phyloP scores from a whole-genome alignment of 2,797 vertebrate genomes.

The Simalia tracyae region DNA sequence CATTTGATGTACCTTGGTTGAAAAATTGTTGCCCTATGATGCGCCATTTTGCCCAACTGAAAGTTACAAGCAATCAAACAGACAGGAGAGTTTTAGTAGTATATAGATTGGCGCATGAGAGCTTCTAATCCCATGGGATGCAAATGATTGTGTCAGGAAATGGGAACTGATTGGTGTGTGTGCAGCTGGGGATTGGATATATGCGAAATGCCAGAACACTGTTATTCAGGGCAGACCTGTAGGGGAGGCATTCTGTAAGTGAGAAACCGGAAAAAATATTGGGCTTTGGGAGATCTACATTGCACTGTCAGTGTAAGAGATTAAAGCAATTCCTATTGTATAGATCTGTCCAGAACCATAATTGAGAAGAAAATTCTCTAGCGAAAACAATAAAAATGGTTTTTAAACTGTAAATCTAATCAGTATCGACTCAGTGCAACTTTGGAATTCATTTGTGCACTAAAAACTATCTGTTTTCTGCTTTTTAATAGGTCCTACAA shows the following conservation, averaged over 20 bases:
- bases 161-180: constrained; percentile 41
- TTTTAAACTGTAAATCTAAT: constrained; percentile 72
- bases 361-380: constrained; percentile 59
- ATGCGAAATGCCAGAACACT: constrained; percentile 38
- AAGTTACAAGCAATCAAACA: too few species aligned
- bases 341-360: constrained; percentile 68
- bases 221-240: constrained; percentile 50
- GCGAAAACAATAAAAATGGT: constrained; percentile 70
- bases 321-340: constrained; percentile 71
- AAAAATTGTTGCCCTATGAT: too few species aligned
- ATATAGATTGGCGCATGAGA: constrained; percentile 5
- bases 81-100: too few species aligned
- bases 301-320: constrained; percentile 66
- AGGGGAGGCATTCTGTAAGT: constrained; percentile 48
- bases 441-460: constrained; percentile 60
- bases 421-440: constrained; percentile 61
- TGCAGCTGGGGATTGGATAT: constrained; percentile 1
- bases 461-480: constrained; percentile 34
- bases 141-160: constrained; percentile 27
- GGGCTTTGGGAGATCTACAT: constrained; percentile 57
- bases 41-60: too few species aligned
- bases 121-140: constrained; percentile 12
- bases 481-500: constrained; percentile 40
- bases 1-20: too few species aligned
- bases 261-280: constrained; percentile 36